These are phyloP conservation scores for Tachyglossus aculeatus DNA, from an alignment of 2,797 vertebrate genomes.

Conservation along the genomic window DNA sequence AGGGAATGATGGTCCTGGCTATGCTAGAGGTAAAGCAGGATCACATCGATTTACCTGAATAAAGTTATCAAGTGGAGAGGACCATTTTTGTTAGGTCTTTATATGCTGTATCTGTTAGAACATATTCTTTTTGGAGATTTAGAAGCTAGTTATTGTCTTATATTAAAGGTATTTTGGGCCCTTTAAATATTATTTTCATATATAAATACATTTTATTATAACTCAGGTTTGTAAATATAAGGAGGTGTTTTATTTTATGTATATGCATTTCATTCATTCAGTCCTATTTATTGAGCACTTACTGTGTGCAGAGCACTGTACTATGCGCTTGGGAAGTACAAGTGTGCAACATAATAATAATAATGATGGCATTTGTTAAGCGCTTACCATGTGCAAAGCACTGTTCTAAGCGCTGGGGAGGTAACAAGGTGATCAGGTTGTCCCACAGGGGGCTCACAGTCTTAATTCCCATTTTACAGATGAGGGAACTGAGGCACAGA, in stretches of 20 bases:
- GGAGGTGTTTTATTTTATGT: slow-evolving; percentile 26
- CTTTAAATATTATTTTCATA: slow-evolving; percentile 47
- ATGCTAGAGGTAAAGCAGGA: slow-evolving; percentile 28
- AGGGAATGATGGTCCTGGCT: slow-evolving; percentile 37
- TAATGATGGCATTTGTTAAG: no score
- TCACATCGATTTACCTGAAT: slow-evolving; percentile 35
- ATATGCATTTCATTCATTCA: background rate
- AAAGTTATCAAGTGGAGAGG: slow-evolving; percentile 32
- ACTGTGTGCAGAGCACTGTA: no score
- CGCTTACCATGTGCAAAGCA: no score
- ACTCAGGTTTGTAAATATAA: slow-evolving; percentile 54
- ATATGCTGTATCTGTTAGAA: slow-evolving; percentile 18
- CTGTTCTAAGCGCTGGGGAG: no score
- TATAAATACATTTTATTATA: slow-evolving; percentile 52
- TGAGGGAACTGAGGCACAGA: no score
- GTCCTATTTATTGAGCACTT: no score
- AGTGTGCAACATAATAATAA: no score
- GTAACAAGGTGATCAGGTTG: no score
- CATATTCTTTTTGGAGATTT: background rate
- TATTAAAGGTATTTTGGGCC: slow-evolving; percentile 47
- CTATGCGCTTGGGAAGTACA: no score
- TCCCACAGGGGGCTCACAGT: no score
- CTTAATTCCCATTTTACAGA: no score
- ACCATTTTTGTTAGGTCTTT: slow-evolving; percentile 14
- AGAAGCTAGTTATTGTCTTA: slow-evolving; percentile 31